phyloP scores from a whole-genome alignment of 2,797 vertebrate genomes.

The Cephalopachus bancanus region DNA sequence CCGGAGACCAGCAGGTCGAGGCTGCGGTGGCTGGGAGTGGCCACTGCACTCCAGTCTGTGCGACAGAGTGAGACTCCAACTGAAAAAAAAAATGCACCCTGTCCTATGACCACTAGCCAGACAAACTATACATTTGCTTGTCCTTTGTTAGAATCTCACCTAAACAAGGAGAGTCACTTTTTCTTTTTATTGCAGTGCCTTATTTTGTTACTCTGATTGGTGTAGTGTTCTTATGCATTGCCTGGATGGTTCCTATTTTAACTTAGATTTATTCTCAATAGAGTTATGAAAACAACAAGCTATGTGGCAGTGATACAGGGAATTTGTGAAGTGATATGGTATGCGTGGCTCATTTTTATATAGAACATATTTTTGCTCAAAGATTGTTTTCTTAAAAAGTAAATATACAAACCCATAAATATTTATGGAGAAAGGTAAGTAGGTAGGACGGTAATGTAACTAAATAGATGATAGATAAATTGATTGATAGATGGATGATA shows the following conservation, averaged over 20 bases:
- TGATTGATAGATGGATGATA: not conserved
- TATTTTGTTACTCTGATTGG: not conserved
- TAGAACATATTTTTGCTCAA: not conserved
- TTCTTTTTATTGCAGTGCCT: not conserved
- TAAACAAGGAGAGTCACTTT: not conserved
- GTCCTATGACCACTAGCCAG: not conserved
- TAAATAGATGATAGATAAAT: not conserved
- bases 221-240: not conserved
- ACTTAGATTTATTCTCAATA: not conserved
- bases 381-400: not conserved
- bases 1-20: too few species aligned
- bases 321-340: not conserved
- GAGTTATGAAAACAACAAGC: not conserved
- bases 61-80: too few species aligned
- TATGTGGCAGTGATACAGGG: not conserved
- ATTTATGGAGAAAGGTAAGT: not conserved
- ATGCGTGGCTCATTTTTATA: not conserved
- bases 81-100: not conserved
- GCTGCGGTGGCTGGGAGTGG: too few species aligned
- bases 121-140: not conserved
- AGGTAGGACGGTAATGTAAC: too few species aligned
- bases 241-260: not conserved
- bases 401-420: constrained; percentile 8
- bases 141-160: not conserved
- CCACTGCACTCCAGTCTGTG: too few species aligned